phyloP scores from a whole-genome alignment of 2,797 vertebrate genomes.

The Crenuchus spilurus region DNA sequence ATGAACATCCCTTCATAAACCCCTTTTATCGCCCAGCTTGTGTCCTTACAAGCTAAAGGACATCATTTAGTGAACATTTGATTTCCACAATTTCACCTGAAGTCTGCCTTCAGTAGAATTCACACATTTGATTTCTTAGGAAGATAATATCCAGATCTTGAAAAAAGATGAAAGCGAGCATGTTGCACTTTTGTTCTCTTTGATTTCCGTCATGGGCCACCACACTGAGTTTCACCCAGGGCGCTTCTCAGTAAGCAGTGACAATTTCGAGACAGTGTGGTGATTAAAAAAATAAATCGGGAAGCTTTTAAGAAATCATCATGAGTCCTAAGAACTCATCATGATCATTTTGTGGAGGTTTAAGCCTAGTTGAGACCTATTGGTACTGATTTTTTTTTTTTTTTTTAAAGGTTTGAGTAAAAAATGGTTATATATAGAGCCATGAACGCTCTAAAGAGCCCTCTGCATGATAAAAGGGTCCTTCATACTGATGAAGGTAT shows the following conservation, averaged over 20 bases:
- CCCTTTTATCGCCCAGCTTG: no score
- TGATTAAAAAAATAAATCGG: constrained; percentile 37
- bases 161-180: constrained; percentile 1
- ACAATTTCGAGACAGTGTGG: constrained; percentile 24
- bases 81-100: constrained; percentile 6
- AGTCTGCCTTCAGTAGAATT: constrained; percentile 15
- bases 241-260: constrained; percentile 36
- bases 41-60: no score
- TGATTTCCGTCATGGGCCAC: constrained; percentile 35
- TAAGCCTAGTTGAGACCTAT: no score
- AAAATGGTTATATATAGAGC: no score
- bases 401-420: no score
- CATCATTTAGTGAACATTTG: no score
- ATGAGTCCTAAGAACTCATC: constrained; percentile 44
- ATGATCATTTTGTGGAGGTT: no score
- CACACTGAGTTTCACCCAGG: constrained; percentile 33
- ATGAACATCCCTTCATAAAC: no score
- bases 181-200: constrained; percentile 22
- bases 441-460: no score
- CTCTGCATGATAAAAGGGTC: no score
- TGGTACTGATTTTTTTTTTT: no score
- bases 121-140: constrained; percentile 17
- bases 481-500: no score
- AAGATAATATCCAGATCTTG: constrained; percentile 34
- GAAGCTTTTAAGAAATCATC: constrained; percentile 46